phyloP scores from a whole-genome alignment of 2,888 invertebrate genomes.

The Acleris holmiana region DNA sequence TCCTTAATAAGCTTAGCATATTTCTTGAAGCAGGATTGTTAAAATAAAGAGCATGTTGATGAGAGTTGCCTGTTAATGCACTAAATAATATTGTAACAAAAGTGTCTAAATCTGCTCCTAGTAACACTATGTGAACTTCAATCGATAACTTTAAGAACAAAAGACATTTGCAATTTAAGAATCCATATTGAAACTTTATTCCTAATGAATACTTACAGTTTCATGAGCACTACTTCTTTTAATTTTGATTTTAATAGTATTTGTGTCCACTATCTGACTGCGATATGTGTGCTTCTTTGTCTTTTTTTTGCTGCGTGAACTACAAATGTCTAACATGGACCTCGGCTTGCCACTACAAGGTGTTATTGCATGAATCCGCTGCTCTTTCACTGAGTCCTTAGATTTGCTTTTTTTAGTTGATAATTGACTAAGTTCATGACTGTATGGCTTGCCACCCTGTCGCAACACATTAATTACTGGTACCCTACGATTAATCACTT shows the following conservation, averaged over 20 bases:
- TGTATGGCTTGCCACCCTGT: conserved; percentile 81
- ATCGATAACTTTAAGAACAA: no score
- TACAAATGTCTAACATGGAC: conserved; percentile 78
- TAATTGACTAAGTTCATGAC: conserved; percentile 84
- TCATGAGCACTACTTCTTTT: conserved; percentile 84
- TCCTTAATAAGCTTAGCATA: no score
- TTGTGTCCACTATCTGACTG: conserved; percentile 86
- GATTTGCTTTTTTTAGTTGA: conserved; percentile 78
- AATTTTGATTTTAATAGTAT: conserved; percentile 88
- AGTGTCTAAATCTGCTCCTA: no score
- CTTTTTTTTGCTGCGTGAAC: conserved; percentile 79
- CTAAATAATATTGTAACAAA: no score
- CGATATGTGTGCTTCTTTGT: conserved; percentile 82
- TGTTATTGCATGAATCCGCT: conserved; percentile 68
- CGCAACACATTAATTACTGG: conserved; percentile 71
- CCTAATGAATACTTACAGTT: conserved; percentile 59
- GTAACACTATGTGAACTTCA: no score
- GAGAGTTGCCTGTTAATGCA: no score
- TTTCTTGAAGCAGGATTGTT: no score
- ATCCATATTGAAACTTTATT: no score
- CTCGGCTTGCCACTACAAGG: conserved; percentile 81
- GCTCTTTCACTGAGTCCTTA: conserved; percentile 65
- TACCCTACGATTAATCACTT: conserved; percentile 79
- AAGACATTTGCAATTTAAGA: no score
- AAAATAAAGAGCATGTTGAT: no score